Evolutionary conservation across 2,888 invertebrate species (phyloP), one percentile per base, ranked within the genome.

Genomic region (Acleris literana): DNA sequence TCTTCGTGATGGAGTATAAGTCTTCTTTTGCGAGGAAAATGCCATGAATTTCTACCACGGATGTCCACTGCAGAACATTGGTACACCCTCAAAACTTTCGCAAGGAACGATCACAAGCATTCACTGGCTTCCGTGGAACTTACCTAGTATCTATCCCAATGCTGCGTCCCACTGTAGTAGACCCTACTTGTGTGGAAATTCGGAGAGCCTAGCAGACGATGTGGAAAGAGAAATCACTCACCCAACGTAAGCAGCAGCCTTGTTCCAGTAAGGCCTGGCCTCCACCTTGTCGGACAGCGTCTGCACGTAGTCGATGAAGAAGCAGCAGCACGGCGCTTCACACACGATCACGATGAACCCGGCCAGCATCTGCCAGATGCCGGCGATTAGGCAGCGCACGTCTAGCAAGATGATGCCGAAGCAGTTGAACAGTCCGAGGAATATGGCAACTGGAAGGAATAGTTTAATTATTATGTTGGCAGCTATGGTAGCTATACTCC

Each of bases 261-360:
- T 96, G 82, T 98, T 96, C 97, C 97, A 98, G 82, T 97, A 95
- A 0, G 98, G 98, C 73, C 97, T 94, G 63, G 93, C 92, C 78
- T 99, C 98, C 62, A 97, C 95, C 92, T 95, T 96, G 78, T 96
- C 95, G 68, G 97, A 97, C 63, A 98, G 92, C 69, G 94, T 94
- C 90, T 97, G 97, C 64, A 99, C 98, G 93, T 97, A 97, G 83
- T 99, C 99, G 72, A 99, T 95, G 91, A 98, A 99, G 92, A 98
- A 94, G 90, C 99, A 99, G 91, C 99, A 99, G 86, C 97, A 99
- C 0, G 99, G 99, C 49, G 99, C 99, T 91, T 99, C 99, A 78
- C 99, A 94, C 53, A 96, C 95, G 74, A 98, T 94, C 69, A 97
- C 95, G 70, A 97, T 81, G 89, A 99, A 98, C 49, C 98, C 99